Evolutionary conservation across 1,140 invertebrate species (phyloP).

Genomic region (Calephelis virginiensis): DNA sequence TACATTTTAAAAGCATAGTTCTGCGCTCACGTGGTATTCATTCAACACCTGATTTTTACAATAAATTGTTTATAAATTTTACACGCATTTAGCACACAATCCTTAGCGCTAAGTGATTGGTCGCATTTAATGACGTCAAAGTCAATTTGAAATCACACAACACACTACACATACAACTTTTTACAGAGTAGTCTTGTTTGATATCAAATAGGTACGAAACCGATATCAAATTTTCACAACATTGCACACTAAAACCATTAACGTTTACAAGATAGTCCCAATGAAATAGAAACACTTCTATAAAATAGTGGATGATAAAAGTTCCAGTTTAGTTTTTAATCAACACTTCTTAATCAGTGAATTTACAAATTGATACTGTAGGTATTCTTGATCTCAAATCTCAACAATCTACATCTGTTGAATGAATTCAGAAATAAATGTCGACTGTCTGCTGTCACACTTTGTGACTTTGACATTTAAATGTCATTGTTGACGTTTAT

Average conservation of each 20-base stretch:
- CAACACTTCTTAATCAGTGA: slow-evolving; percentile 13
- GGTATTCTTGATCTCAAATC: not conserved
- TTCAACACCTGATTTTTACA: slow-evolving; percentile 44
- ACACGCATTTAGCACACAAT: slow-evolving; percentile 57
- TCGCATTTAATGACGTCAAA: slow-evolving; percentile 65
- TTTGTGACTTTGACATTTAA: not conserved
- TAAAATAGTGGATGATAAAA: not conserved
- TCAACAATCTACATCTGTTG: slow-evolving; percentile 7
- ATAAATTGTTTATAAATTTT: slow-evolving; percentile 50
- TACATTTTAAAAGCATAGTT: slow-evolving; percentile 75
- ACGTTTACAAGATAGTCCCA: not conserved
- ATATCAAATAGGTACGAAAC: slow-evolving; percentile 7
- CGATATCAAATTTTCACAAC: slow-evolving; percentile 4
- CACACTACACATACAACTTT: slow-evolving; percentile 59
- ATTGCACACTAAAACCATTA: not conserved
- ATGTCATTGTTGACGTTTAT: not conserved
- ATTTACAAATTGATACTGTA: slow-evolving; percentile 7
- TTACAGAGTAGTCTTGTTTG: slow-evolving; percentile 46
- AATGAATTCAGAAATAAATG: not conserved
- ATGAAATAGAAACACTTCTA: not conserved
- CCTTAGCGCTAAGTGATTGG: slow-evolving; percentile 65
- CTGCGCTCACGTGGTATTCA: slow-evolving; percentile 58
- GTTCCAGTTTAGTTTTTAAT: not conserved
- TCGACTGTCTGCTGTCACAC: slow-evolving; percentile 26
- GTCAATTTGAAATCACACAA: slow-evolving; percentile 68